Evolutionary conservation across 2,888 invertebrate genomes (phyloP).

Genomic region (Actias luna): DNA sequence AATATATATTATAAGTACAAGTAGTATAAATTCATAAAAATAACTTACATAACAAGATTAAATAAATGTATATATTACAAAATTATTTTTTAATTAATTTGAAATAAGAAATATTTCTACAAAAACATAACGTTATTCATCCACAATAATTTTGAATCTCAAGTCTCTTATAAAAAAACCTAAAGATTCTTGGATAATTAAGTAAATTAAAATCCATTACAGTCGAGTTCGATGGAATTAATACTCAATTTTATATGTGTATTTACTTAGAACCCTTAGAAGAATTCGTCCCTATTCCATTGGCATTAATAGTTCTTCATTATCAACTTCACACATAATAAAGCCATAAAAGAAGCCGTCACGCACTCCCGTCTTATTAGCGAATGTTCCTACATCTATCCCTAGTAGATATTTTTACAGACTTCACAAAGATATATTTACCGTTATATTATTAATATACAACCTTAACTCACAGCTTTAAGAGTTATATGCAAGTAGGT

Average conservation of each 20-base stretch:
- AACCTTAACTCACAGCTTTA: conserved; percentile 3
- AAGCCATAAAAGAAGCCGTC: conserved; percentile 37
- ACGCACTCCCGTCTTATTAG: conserved; percentile 35
- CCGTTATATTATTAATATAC: not conserved
- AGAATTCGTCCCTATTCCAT: not conserved
- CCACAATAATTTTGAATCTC: no score
- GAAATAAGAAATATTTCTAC: no score
- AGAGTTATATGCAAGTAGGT: not conserved
- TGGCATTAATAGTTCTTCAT: conserved; percentile 4
- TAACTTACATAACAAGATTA: no score
- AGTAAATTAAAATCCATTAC: not conserved
- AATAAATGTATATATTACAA: no score
- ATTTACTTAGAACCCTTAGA: not conserved
- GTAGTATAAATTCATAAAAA: no score
- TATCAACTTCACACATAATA: conserved; percentile 36
- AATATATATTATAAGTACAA: no score
- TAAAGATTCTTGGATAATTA: not conserved
- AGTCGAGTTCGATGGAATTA: not conserved
- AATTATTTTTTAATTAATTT: no score
- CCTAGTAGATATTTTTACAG: conserved; percentile 48
- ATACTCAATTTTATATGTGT: not conserved
- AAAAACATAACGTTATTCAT: no score
- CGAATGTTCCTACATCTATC: conserved; percentile 43
- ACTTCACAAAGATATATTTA: conserved; percentile 26
- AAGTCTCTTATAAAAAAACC: not conserved